These are phyloP conservation scores for Ibidorhyncha struthersii DNA, from an alignment of 2,113 vertebrate species.

Conservation along the genomic window DNA sequence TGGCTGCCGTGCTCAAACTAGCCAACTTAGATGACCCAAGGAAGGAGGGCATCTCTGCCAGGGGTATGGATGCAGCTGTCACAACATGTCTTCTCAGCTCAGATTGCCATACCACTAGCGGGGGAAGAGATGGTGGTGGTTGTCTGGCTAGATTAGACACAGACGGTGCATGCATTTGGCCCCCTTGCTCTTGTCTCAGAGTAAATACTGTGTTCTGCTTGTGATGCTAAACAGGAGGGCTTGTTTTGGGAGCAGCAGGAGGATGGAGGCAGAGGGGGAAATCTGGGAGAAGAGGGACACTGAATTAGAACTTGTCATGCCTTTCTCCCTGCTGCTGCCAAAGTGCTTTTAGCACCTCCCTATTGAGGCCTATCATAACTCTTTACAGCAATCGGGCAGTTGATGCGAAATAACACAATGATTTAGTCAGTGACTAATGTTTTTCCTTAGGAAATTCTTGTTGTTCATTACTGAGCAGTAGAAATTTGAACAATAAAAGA, in stretches of 20 bases:
- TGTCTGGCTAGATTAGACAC: not conserved
- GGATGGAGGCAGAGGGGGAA: not conserved
- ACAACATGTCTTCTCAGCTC: not conserved
- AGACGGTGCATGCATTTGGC: not conserved
- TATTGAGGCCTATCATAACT: accelerated
- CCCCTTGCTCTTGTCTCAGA: not conserved
- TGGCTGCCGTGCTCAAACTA: not conserved
- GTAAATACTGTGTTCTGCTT: not conserved
- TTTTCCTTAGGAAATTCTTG: not conserved
- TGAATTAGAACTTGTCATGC: not conserved
- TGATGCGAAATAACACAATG: not conserved
- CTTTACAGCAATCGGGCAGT: not conserved
- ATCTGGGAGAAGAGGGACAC: not conserved
- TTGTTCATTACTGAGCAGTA: not conserved
- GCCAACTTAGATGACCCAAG: not conserved
- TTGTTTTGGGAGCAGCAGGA: not conserved
- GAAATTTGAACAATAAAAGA: not conserved
- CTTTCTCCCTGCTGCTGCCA: not conserved
- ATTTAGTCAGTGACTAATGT: not conserved
- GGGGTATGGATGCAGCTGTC: not conserved
- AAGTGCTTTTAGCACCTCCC: not conserved
- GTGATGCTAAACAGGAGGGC: not conserved
- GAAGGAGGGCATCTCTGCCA: not conserved
- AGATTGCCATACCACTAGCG: accelerated
- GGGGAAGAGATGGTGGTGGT: not conserved